A percentile compares a stretch with the other conserved stretches of the same genome.
Conservation (phyloP, 1,140 invertebrate genomes). For the Pemphigus obesinymphae region DNA sequence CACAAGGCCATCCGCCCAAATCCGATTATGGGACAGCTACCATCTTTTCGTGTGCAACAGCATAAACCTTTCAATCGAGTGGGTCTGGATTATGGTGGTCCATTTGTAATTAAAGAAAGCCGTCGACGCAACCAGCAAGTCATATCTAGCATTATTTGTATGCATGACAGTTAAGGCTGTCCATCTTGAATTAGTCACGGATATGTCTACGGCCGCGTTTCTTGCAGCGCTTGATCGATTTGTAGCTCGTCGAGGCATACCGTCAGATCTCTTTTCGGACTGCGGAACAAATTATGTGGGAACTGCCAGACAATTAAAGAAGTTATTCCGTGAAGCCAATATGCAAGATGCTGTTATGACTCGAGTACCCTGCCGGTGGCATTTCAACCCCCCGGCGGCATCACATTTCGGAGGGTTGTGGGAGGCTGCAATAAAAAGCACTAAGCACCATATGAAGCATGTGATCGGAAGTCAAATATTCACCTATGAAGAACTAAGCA, state of each 20-base stretch:
- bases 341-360: too few species aligned
- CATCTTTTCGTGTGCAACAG: neutral
- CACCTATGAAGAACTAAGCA: too few species aligned
- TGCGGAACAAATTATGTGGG: too few species aligned
- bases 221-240: neutral
- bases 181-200: neutral
- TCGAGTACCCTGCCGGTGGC: too few species aligned
- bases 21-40: slow-evolving; percentile 5
- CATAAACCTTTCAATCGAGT: neutral
- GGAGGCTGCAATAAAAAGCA: too few species aligned
- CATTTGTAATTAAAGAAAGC: neutral
- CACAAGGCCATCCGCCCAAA: neutral
- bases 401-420: too few species aligned
- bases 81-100: neutral
- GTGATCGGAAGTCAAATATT: too few species aligned
- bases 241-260: neutral
- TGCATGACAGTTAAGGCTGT: too few species aligned
- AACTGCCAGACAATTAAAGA: too few species aligned
- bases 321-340: too few species aligned
- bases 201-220: neutral
- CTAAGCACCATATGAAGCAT: too few species aligned
- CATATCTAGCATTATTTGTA: neutral
- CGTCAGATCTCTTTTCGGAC: neutral
- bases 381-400: too few species aligned
- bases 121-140: neutral